Percentiles rank a stretch among this genome's conserved stretches.
These are phyloP conservation scores for Coptodon bakossiorum DNA, from an alignment of 2,113 vertebrate species.

Conservation along the genomic window DNA sequence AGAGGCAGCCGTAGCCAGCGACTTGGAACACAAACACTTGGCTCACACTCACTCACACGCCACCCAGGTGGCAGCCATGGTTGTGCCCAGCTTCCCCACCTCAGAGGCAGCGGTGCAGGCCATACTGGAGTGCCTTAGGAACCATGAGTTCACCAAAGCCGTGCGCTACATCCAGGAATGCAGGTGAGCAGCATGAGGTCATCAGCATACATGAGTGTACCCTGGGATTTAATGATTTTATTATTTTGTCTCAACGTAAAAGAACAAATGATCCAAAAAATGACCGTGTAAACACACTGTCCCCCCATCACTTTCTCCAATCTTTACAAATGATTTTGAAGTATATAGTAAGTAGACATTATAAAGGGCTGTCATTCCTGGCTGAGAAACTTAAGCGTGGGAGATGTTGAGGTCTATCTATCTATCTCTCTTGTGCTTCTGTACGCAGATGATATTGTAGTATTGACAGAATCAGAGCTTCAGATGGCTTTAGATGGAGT, in stretches of 20 bases:
- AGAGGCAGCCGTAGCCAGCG: conserved; percentile 77
- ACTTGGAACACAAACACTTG: conserved; percentile 72
- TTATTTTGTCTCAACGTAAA: neutral
- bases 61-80: conserved; percentile 49
- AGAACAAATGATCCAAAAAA: neutral
- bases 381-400: neutral
- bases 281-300: neutral
- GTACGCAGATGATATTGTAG: accelerated
- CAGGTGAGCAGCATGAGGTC: conserved; percentile 72
- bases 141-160: conserved; percentile 87
- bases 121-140: conserved; percentile 92
- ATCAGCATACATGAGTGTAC: neutral
- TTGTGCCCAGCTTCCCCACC: conserved; percentile 77
- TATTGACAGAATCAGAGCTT: neutral
- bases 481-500: neutral
- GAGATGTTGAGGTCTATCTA: neutral
- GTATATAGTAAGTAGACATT: neutral
- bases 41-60: conserved; percentile 63
- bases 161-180: conserved; percentile 90
- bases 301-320: neutral
- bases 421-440: neutral
- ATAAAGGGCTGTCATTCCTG: neutral
- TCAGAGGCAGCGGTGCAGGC: conserved; percentile 93
- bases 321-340: neutral
- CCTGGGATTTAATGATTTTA: neutral